phyloP scores from a whole-genome alignment of 2,888 invertebrate species.

The Apodemia duryi region DNA sequence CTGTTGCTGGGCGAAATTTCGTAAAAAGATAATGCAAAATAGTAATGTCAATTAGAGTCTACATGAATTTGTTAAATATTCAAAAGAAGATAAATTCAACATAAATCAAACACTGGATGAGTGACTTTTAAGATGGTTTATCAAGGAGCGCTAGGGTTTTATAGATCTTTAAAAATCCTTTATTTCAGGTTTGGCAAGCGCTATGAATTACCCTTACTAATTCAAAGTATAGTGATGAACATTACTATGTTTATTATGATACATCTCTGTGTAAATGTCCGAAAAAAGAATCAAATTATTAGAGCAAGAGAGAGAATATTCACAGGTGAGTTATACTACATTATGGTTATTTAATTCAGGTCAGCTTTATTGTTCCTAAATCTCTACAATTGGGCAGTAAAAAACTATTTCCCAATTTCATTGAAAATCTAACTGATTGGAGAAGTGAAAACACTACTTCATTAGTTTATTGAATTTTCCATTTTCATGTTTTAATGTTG shows the following conservation, averaged over 20 bases:
- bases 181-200: conserved; percentile 96
- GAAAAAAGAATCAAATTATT: conserved; percentile 88
- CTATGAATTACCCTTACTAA: conserved; percentile 95
- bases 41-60: no score
- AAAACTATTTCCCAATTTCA: background rate
- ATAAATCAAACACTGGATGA: no score
- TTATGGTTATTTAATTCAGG: no score
- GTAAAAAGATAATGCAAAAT: no score
- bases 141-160: no score
- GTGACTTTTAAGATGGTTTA: no score
- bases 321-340: conserved; percentile 82
- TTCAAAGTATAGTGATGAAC: conserved; percentile 99
- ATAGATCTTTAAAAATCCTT: background rate
- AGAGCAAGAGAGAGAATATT: conserved; percentile 88
- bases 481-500: background rate
- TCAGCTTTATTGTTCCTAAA: background rate
- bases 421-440: no score
- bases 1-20: no score
- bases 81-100: no score
- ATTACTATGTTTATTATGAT: conserved; percentile 97
- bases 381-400: background rate
- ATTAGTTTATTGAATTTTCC: background rate
- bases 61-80: no score
- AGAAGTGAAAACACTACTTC: background rate
- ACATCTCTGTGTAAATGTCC: conserved; percentile 92